Evolutionary conservation across 2,797 vertebrate species (phyloP), one percentile per base, ranked within the genome.

Genomic region (Perodicticus potto): DNA sequence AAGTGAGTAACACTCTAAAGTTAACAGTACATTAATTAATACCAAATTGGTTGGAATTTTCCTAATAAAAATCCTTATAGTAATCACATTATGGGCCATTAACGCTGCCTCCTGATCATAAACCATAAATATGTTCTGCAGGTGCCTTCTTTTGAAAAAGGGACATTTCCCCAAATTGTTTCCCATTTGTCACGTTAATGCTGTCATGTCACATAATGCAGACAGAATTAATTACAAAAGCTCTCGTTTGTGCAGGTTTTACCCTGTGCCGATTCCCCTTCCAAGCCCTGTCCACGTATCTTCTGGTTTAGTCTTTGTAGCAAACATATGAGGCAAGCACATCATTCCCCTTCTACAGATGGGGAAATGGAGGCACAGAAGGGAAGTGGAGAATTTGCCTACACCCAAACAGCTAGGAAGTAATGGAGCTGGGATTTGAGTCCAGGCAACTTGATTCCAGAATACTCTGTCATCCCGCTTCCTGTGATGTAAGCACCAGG

Each of bases 21-120:
- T 97, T 96, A 98, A 97, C 97, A 96, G 96, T 97, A 97, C 97
- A 98, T 98, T 98, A 98, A 98, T 98, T 98, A 98, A 97, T 78
- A 94, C 81, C 84, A 92, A 98, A 98, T 98, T 96, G 97, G 94
- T 97, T 97, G 94, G 37, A 97, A 98, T 98, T 97, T 97, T 97
- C 88, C 67, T 98, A 98, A 98, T 98, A 98, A 98, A 97, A 98
- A 96, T 95, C 98, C 97, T 97, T 93, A 97, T 86, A 92, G 65
- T 96, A 96, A 97, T 97, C 95, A 98, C 96, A 97, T 98, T 98
- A 98, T 93, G 97, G 97, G 84, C 96, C 97, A 98, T 98, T 98
- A 98, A 98, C 14, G 72, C 97, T 92, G 96, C 80, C 84, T 97
- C 96, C 96, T 92, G 92, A 97, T 92, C 61, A 57, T 96, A 97